Percentiles rank a stretch among this genome's conserved stretches.
These are phyloP conservation scores for Oryzias celebensis DNA, from an alignment of 2,113 vertebrate species.

Conservation along the genomic window DNA sequence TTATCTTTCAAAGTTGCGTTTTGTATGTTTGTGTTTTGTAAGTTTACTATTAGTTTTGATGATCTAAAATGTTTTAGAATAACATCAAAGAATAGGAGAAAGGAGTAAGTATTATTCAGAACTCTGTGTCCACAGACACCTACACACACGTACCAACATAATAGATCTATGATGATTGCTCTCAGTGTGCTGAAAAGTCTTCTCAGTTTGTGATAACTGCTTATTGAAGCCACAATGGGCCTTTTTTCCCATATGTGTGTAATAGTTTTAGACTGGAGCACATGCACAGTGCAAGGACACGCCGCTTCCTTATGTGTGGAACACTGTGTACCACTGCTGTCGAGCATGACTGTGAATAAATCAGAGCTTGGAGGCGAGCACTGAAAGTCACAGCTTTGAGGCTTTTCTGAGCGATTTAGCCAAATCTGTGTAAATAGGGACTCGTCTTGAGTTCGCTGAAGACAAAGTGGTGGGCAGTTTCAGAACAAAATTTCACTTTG, in stretches of 20 bases:
- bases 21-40: no score
- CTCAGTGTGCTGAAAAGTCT: neutral
- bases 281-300: slow-evolving; percentile 15
- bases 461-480: neutral
- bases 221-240: neutral
- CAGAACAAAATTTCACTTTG: neutral
- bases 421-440: neutral
- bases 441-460: neutral
- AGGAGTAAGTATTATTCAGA: no score
- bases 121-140: no score
- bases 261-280: neutral
- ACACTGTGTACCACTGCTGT: slow-evolving; percentile 35
- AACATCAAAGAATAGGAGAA: no score
- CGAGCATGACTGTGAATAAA: neutral
- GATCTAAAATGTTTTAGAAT: no score
- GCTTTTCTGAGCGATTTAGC: slow-evolving; percentile 2
- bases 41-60: no score
- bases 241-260: neutral
- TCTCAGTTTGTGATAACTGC: neutral
- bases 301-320: slow-evolving; percentile 20
- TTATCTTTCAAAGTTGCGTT: no score
- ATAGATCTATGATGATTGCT: slow-evolving; percentile 1
- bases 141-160: no score
- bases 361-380: slow-evolving; percentile 2
- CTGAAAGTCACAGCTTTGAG: neutral